Conservation (phyloP, 2,888 invertebrate genomes). For the Penaeus monodon region DNA sequence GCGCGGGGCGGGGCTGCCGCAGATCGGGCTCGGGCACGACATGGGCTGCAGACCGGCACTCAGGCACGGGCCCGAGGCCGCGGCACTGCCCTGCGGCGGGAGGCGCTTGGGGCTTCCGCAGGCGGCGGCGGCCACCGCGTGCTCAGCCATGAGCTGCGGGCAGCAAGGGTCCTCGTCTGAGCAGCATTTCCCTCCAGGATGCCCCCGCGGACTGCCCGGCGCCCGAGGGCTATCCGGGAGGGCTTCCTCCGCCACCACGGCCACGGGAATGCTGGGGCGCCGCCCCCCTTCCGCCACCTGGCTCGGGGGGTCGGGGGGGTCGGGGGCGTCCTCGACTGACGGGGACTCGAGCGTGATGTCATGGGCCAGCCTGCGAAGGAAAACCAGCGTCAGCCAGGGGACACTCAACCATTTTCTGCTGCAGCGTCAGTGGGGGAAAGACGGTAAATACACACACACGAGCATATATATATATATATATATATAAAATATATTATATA, state of each 20-base stretch:
- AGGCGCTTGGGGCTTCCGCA: neutral
- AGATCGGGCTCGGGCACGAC: constrained; percentile 54
- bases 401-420: neutral
- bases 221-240: neutral
- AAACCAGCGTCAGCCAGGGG: neutral
- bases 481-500: no score
- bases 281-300: neutral
- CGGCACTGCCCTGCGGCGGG: neutral
- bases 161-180: constrained; percentile 58
- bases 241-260: neutral
- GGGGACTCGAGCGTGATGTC: constrained; percentile 61
- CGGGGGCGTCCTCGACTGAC: constrained; percentile 59
- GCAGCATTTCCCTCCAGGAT: constrained; percentile 50
- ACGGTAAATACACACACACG: neutral
- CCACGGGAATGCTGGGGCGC: neutral
- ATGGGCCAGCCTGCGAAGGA: constrained; percentile 58
- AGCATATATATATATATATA: no score
- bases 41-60: constrained; percentile 23
- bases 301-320: constrained; percentile 60
- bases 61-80: constrained; percentile 1
- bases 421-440: neutral
- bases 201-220: neutral
- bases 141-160: constrained; percentile 49
- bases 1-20: constrained; percentile 43
- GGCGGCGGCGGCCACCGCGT: neutral